phyloP scores from a whole-genome alignment of 1,140 invertebrate genomes.

The Pinna nobilis region DNA sequence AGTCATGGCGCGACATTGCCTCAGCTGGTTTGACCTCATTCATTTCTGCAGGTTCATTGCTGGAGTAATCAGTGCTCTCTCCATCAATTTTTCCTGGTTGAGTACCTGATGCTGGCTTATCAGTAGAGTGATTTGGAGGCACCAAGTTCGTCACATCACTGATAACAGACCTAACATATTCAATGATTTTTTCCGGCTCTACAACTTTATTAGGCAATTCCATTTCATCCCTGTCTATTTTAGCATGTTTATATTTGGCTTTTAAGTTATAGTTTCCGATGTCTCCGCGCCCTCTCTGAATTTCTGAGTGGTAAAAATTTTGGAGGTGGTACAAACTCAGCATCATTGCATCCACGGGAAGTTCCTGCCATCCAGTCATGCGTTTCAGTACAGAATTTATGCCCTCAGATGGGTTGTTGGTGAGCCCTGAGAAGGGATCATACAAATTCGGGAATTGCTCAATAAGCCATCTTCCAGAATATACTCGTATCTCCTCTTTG shows the following conservation, averaged over 20 bases:
- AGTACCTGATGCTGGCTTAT: neutral
- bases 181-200: conserved; percentile 9
- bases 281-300: neutral
- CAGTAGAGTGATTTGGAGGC: neutral
- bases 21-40: neutral
- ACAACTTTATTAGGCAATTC: neutral
- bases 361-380: neutral
- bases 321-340: conserved; percentile 12
- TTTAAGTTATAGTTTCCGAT: neutral
- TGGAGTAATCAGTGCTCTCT: neutral
- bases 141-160: neutral
- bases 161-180: conserved; percentile 1
- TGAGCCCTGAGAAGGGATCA: conserved; percentile 14
- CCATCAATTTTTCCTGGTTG: neutral
- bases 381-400: conserved; percentile 16
- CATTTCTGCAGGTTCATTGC: neutral
- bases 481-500: neutral
- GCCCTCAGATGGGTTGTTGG: conserved; percentile 16
- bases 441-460: conserved; percentile 1
- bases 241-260: neutral
- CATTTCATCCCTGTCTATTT: conserved; percentile 4
- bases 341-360: conserved; percentile 5
- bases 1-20: neutral
- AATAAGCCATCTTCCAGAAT: neutral
- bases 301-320: conserved; percentile 8